Evolutionary conservation across 92 coral and sea anemone species (phyloP).

Genomic region (Palythoa caribaeorum): DNA sequence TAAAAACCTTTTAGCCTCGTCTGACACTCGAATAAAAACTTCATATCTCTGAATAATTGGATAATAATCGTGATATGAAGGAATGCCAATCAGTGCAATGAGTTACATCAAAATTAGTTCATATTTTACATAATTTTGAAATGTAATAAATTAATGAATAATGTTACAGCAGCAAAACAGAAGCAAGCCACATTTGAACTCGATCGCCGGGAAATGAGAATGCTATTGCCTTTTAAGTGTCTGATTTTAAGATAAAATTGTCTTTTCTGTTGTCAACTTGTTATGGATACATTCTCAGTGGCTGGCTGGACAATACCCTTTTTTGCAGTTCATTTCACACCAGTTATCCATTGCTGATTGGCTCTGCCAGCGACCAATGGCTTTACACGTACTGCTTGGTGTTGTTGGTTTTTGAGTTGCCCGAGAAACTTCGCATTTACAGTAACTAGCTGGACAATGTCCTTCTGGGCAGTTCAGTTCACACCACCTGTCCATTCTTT

Average conservation of each 20-base stretch:
- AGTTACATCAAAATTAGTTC: too few species aligned
- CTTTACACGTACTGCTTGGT: not conserved
- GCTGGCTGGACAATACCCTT: conserved; percentile 4
- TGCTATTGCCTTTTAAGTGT: not conserved
- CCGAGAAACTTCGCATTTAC: not conserved
- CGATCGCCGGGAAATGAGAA: not conserved
- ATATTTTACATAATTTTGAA: not conserved
- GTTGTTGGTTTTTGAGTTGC: not conserved
- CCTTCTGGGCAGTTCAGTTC: conserved; percentile 24
- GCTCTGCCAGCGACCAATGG: conserved; percentile 2
- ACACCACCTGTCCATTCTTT: conserved; percentile 51
- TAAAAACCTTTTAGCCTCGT: too few species aligned
- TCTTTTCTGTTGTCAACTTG: not conserved
- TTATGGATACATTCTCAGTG: not conserved
- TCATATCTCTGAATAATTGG: too few species aligned
- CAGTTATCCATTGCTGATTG: not conserved
- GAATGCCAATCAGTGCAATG: too few species aligned
- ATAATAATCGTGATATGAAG: too few species aligned
- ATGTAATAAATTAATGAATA: not conserved
- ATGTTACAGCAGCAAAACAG: not conserved
- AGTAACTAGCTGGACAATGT: conserved; percentile 22
- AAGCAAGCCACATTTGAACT: not conserved
- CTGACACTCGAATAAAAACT: too few species aligned
- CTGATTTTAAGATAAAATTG: not conserved
- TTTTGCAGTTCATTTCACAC: conserved; percentile 7